phyloP scores from a whole-genome alignment of 2,888 invertebrate genomes.

The Didymodactylos carnosus region DNA sequence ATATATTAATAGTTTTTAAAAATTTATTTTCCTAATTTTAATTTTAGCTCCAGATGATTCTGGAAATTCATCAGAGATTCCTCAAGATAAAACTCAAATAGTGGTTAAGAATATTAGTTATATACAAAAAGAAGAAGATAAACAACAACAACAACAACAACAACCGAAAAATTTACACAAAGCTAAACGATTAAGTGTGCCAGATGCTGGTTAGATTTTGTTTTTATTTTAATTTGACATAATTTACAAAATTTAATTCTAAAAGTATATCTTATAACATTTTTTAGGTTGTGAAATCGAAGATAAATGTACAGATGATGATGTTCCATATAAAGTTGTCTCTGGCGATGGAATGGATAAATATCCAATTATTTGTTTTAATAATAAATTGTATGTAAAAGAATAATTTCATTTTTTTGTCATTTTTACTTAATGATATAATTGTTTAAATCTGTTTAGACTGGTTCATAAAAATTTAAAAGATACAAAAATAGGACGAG shows the following conservation, averaged over 20 bases:
- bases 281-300: constrained; percentile 14
- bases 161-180: too few species aligned
- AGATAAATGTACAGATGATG: constrained; percentile 16
- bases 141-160: too few species aligned
- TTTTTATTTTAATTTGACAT: too few species aligned
- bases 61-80: too few species aligned
- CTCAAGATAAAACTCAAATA: too few species aligned
- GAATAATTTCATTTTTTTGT: neutral
- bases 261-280: neutral
- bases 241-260: neutral
- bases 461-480: constrained; percentile 15
- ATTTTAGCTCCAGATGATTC: too few species aligned
- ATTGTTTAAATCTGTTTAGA: constrained; percentile 19
- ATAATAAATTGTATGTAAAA: constrained; percentile 18
- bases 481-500: constrained; percentile 19
- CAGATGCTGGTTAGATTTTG: too few species aligned
- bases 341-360: constrained; percentile 17
- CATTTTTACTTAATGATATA: neutral
- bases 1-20: too few species aligned
- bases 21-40: too few species aligned
- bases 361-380: constrained; percentile 18
- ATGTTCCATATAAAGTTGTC: constrained; percentile 16
- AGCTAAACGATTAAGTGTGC: too few species aligned
- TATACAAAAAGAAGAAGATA: too few species aligned
- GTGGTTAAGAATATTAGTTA: too few species aligned